These are phyloP conservation scores for Xylophagus ater DNA, from an alignment of 2,888 invertebrate species.

Conservation along the genomic window DNA sequence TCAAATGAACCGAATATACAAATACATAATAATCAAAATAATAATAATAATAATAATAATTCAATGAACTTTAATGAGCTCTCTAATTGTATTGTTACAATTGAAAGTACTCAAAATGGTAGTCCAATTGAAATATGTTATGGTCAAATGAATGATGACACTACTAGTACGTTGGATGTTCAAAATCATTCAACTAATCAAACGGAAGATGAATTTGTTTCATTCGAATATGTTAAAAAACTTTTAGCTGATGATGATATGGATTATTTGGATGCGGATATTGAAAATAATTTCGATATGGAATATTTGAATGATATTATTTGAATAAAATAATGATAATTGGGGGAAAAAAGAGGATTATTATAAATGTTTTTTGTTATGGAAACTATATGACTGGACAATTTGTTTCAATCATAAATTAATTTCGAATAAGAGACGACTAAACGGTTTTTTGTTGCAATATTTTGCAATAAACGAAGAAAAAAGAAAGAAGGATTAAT, in stretches of 20 bases:
- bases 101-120: conserved; percentile 31
- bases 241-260: conserved; percentile 28
- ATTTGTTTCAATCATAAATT: no score
- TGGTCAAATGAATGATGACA: conserved; percentile 7
- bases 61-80: conserved; percentile 42
- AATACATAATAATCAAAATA: no score
- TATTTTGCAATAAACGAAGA: no score
- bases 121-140: conserved; percentile 21
- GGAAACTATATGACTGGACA: no score
- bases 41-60: conserved; percentile 30
- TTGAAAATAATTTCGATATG: conserved; percentile 32
- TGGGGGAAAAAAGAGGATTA: no score
- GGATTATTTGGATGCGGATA: conserved; percentile 20
- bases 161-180: conserved; percentile 8
- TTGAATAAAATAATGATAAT: conserved; percentile 23
- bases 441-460: no score
- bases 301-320: conserved; percentile 30
- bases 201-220: conserved; percentile 31
- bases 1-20: no score
- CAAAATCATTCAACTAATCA: conserved; percentile 13
- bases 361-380: no score
- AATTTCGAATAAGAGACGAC: no score
- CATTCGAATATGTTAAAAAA: conserved; percentile 39
- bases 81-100: conserved; percentile 40
- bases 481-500: no score